Base-by-base conservation (phyloP, 2,797 vertebrate species). In the Bovichtus variegatus region DNA sequence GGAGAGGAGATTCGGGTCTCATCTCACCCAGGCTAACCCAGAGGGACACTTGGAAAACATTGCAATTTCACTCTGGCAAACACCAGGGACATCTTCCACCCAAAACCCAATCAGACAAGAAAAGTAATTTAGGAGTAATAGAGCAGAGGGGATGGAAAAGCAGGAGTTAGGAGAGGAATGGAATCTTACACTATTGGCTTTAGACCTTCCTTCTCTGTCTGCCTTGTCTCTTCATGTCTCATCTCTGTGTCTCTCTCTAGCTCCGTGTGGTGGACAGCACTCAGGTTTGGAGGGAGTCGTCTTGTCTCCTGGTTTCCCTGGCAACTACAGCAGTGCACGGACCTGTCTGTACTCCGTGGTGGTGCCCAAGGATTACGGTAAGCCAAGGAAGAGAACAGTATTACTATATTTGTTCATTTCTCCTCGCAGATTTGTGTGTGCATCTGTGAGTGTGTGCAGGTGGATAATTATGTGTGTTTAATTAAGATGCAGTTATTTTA, bases 361-460 rank as follows among this genome's bases (percentile, higher is more conserved):
- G 0, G 98, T 99, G 72, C 97, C 97, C 0, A 96, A 97, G 91
- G 98, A 99, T 92, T 99, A 99, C 0, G 98, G 98, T 99, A 92
- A 91, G 89, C 8, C 19, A 54, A 44, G 6, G 18, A 67, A 53
- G 18, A 61, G 2, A 8, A 23, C 53, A 38, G n/a, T 50, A 3
- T 54, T 60, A 19, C 13, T 31, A 43, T 19, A 5, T 68, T 46
- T 55, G 27, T 8, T 3, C 8, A 6, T 34, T 29, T 53, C 38
- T 65, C 3, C 15, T 16, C 6, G 34, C 21, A 36, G 4, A 34
- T 36, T 50, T 58, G 29, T 47, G 63, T 62, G 40, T 65, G 16
- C 49, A n/a, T 49, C 13, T 63, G 4, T 16, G 11, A 23, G 29
- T 58, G 40, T 27, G 19, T 78, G 18, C 60, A 43, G 11, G 25